Conservation (phyloP, 2,113 vertebrate species). For the Chaenocephalus aceratus region DNA sequence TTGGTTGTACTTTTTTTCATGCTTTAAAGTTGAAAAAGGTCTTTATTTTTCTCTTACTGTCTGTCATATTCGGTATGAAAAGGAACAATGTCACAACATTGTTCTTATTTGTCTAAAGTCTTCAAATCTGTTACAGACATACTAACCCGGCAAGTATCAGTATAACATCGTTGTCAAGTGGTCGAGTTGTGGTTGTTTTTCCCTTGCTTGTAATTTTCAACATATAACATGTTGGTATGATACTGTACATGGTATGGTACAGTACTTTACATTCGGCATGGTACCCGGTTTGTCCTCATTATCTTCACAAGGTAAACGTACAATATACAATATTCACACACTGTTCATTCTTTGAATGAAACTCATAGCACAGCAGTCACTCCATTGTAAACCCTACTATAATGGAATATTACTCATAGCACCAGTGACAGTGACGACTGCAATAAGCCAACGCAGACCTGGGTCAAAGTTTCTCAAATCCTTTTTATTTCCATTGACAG, state of each 20-base stretch:
- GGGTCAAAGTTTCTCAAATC: slow-evolving; percentile 45
- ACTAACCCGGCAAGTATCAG: no score
- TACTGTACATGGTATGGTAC: not conserved
- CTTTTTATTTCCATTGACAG: not conserved
- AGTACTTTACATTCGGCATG: not conserved
- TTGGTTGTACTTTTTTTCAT: no score
- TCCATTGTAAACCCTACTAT: no score
- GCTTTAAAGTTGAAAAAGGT: no score
- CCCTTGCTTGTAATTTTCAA: not conserved
- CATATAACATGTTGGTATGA: not conserved
- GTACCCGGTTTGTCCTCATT: not conserved
- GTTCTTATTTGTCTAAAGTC: no score
- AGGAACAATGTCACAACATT: no score
- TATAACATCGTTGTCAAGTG: not conserved
- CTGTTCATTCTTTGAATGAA: not conserved
- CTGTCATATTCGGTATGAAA: no score
- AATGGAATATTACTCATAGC: not conserved
- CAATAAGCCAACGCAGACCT: slow-evolving; percentile 3
- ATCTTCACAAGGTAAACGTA: not conserved
- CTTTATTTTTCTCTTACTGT: no score
- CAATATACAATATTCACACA: not conserved
- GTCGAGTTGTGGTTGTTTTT: not conserved
- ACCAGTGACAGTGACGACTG: not conserved
- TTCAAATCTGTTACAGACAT: no score
- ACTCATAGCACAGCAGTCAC: not conserved